Conservation (phyloP, 2,113 vertebrate genomes). For the Urocitellus parryii region DNA sequence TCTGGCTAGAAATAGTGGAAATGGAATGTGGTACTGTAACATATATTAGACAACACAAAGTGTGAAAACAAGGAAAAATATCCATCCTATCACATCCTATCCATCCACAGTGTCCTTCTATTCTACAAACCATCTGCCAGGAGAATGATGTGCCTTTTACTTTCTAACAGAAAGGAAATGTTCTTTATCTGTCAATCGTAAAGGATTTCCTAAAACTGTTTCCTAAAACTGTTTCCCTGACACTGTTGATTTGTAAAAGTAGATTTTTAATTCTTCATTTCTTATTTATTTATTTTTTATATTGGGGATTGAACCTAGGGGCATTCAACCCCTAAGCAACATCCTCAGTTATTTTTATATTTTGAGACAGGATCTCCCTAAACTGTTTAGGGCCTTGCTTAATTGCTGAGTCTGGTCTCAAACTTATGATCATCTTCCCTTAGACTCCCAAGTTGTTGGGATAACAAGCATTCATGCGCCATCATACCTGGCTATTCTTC, state of each 20-base stretch:
- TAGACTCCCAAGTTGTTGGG: too few relatives aligned
- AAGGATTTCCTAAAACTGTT: slow-evolving; percentile 28
- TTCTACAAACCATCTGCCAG: slow-evolving; percentile 26
- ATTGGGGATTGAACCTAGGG: too few relatives aligned
- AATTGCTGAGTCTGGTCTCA: too few relatives aligned
- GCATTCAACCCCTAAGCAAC: too few relatives aligned
- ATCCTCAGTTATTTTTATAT: too few relatives aligned
- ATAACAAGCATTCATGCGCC: too few relatives aligned
- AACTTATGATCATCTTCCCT: too few relatives aligned
- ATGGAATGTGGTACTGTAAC: not conserved
- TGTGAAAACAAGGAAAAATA: not conserved
- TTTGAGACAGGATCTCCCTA: too few relatives aligned
- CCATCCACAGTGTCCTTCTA: not conserved
- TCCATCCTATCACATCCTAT: not conserved
- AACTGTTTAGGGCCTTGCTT: too few relatives aligned
- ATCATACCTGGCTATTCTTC: not conserved
- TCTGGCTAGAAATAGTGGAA: not conserved
- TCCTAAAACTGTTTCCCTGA: slow-evolving; percentile 36
- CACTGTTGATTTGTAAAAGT: slow-evolving; percentile 22
- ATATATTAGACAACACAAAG: not conserved
- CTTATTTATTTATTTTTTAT: too few relatives aligned
- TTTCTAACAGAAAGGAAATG: slow-evolving; percentile 58
- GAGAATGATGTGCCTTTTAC: slow-evolving; percentile 28
- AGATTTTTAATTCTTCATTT: slow-evolving; percentile 47
- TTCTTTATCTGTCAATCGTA: slow-evolving; percentile 31